phyloP scores from a whole-genome alignment of 2,113 vertebrate species.

The Myotis lucifugus region DNA sequence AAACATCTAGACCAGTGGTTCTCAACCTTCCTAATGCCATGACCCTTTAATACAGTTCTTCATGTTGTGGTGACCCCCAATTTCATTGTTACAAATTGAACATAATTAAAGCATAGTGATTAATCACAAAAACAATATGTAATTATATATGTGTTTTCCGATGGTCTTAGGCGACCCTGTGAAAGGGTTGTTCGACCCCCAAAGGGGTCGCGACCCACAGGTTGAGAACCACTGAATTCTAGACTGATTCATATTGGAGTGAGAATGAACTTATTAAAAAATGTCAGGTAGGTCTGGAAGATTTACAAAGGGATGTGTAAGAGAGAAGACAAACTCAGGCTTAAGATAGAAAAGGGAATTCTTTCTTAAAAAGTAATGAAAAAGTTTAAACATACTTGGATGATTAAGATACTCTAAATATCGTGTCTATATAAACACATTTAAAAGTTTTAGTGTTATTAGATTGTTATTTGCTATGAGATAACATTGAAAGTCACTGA shows the following conservation, averaged over 20 bases:
- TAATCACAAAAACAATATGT: no score
- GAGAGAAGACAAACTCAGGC: background rate
- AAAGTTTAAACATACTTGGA: background rate
- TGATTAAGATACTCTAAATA: background rate
- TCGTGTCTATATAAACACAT: background rate
- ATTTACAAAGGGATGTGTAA: background rate
- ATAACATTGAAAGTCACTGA: background rate
- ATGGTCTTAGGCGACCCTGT: no score
- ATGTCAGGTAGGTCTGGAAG: background rate
- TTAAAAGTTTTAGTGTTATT: background rate
- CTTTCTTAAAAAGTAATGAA: background rate
- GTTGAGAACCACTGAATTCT: no score
- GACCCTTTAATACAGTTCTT: no score
- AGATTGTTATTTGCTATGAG: background rate
- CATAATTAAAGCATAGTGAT: no score
- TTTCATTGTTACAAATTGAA: no score
- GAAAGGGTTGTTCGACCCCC: no score
- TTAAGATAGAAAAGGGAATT: background rate
- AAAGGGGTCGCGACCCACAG: no score
- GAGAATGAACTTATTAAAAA: background rate
- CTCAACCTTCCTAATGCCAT: no score
- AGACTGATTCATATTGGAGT: background rate
- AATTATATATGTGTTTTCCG: no score
- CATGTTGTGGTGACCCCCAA: no score
- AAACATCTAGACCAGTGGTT: background rate